Percentiles rank a stretch among this genome's conserved stretches.
These are phyloP conservation scores for Emydocephalus ijimae DNA, from an alignment of 2,113 vertebrate genomes.

Conservation along the genomic window DNA sequence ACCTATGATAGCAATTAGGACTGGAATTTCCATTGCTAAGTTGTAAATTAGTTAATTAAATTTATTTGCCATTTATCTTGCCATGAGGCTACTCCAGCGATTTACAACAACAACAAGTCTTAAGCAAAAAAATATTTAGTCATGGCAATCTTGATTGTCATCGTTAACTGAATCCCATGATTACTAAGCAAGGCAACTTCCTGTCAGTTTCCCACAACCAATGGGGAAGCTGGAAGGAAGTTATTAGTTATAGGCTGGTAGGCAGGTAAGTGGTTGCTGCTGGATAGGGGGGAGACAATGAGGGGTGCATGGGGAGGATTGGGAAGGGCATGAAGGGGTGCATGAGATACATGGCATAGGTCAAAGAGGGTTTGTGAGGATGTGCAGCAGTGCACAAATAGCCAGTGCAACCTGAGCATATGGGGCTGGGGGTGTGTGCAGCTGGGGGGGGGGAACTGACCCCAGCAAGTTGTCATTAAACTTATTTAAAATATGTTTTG, in stretches of 20 bases:
- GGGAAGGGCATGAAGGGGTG: neutral
- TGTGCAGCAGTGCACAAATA: neutral
- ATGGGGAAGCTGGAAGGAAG: neutral
- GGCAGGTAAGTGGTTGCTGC: neutral
- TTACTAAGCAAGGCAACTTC: neutral
- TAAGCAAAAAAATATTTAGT: neutral
- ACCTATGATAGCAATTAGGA: neutral
- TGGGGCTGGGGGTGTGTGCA: neutral
- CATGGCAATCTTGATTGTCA: neutral
- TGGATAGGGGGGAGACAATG: neutral
- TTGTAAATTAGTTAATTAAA: neutral
- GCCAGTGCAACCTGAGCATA: too few species aligned
- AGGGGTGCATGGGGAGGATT: neutral
- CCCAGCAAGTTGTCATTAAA: neutral
- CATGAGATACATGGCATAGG: neutral
- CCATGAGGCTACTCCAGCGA: neutral
- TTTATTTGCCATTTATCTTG: neutral
- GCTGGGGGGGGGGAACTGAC: neutral
- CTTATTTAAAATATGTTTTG: neutral
- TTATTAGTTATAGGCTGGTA: neutral
- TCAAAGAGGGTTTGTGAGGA: neutral
- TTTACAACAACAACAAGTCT: neutral
- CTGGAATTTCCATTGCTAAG: neutral
- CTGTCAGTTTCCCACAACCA: neutral
- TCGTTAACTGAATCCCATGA: neutral